Base-by-base conservation (phyloP, 1,140 invertebrate species). In the Paracyclopina nana region DNA sequence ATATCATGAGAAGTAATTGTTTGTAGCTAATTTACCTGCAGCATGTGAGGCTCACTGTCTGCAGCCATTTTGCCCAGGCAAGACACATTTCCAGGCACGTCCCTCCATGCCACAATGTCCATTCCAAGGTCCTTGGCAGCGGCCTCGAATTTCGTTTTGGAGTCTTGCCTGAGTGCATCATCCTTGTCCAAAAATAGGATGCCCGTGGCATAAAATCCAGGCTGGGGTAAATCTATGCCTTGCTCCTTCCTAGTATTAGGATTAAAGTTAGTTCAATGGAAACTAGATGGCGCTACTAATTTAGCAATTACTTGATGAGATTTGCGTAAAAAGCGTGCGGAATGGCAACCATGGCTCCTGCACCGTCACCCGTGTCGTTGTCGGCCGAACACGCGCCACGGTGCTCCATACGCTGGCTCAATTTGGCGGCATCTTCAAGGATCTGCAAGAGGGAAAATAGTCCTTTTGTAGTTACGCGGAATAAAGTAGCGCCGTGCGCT, bases 321-420 rank as follows among this genome's bases (percentile, higher is more conserved):
- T 78, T 74, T 54, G 72, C 69, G 69, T 95, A 98, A 61, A 91
- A 80, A 56, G 79, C 73, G 66, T 99, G 88, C 18, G 94, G 94
- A 62, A 98, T 95, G 54, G 87, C 87, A 41, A 83, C 82, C 55
- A 97, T 71, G 22, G 97, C 82, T 50, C 94, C 94, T 57, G 94
- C 92, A 42, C 94, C 94, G 66, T 98, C 94, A 41, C 94, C 94
- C 14, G 91, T 94, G 63, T 96, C 88, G 68, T 97, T 96, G 69
- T 99, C 94, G 68, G 91, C 95, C 20, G 87, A 84, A 67, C 88
- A 95, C 20, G 91, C 94, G 56, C 94, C 94, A 55, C 94, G 79
- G 68, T 99, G 94, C 69, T 92, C 86, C 92, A 99, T 98, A 58
- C 92, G 80, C 61, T 38, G 12, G 27, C 30, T 40, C 9, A 52